Base-by-base conservation (phyloP, 37 sponge, comb jelly and placozoan genomes). In the Hexactinellida sp. region DNA sequence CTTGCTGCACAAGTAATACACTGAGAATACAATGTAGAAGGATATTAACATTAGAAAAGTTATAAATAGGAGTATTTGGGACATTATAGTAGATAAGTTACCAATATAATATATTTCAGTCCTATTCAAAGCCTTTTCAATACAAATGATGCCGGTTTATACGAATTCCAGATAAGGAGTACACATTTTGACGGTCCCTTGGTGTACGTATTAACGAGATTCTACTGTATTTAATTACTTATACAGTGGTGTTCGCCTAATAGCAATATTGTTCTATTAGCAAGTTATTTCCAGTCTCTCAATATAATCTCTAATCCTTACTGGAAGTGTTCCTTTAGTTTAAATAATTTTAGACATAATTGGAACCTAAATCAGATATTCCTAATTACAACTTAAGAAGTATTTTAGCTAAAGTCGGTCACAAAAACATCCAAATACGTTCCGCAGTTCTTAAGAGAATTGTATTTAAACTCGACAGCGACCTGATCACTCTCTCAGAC, bases 401-500 rank as follows among this genome's bases (percentile, higher is more conserved):
- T 28, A 63, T 63, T n/a, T 23, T 63, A 23, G 76, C 76, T n/a
- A 63, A 63, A 28, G 76, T 63, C 3, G 76, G 76, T n/a, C 76
- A 63, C 30, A n/a, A 10, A 32, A 63, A 63, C 76, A 63, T n/a
- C 5, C 76, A 63, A 28, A 63, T 63, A 25, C 76, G 76, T 21
- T 7, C 30, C 3, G 3, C 76, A 32, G 76, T 23, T n/a, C 76
- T 63, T 7, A 63, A 63, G 76, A 7, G 76, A 63, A 63, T 63
- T 25, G 28, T 63, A 63, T 63, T 63, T 23, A 63, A 63, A 63
- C 76, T 63, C 5, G 76, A 63, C 21, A 63, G 76, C 76, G 13
- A 63, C 76, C 76, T 63, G 76, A 63, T 63, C 76, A 63, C 76
- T 7, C 21, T 63, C 3, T 63, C 76, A 23, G 76, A 63, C 76